These are phyloP conservation scores for Falco rusticolus DNA, from an alignment of 2,797 vertebrate genomes.

Conservation along the genomic window DNA sequence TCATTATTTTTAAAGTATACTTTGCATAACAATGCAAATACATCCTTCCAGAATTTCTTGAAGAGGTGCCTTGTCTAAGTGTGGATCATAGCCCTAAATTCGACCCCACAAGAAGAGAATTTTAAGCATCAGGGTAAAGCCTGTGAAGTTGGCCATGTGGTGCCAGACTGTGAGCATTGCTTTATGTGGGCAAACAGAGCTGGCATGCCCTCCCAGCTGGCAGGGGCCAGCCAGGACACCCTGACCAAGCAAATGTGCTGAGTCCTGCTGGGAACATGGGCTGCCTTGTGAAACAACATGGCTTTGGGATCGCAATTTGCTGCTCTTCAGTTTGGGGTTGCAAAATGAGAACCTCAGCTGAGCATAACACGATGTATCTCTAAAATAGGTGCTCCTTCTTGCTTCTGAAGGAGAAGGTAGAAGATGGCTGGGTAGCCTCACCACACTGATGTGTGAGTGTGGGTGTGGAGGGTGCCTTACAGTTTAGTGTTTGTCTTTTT, in stretches of 20 bases:
- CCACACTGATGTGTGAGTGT: neutral
- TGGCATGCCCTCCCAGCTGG: neutral
- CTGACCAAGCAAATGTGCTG: neutral
- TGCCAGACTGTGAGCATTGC: neutral
- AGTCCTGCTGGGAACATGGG: neutral
- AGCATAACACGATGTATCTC: fast-evolving
- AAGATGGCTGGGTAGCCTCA: neutral
- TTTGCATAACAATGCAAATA: neutral
- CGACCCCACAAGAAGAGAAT: neutral
- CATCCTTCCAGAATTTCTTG: neutral
- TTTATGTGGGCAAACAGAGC: neutral
- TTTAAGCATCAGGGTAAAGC: neutral
- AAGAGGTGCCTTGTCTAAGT: neutral
- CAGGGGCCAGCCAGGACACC: neutral
- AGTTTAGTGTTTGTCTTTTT: neutral
- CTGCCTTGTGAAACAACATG: fast-evolving
- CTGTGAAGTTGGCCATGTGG: neutral
- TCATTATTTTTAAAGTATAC: neutral
- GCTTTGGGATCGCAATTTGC: neutral
- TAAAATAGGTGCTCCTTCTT: neutral
- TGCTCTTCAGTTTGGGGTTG: fast-evolving
- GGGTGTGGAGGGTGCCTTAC: neutral
- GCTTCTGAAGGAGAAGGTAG: neutral
- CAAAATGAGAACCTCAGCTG: neutral
- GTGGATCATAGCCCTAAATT: neutral